Base-by-base conservation (phyloP, 2,888 invertebrate genomes). In the Thymelicus sylvestris region DNA sequence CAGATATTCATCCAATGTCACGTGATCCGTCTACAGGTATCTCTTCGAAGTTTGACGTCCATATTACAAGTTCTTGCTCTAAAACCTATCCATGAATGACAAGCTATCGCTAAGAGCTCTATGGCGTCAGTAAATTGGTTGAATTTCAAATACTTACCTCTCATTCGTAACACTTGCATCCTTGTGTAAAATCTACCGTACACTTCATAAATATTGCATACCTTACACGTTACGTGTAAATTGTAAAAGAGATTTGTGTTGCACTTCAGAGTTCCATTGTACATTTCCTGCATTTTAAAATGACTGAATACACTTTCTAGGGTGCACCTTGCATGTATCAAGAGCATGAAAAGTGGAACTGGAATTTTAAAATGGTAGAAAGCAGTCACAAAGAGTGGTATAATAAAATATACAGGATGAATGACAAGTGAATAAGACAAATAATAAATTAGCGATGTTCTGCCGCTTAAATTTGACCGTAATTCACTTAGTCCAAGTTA, bases 251-350 rank as follows among this genome's bases (percentile, higher is more conserved):
- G 55, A 55, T 55, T 55, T 55, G 55, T 24, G 31, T 59, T 59
- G 59, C 57, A 57, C 59, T n/a, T 39, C 59, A 39, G n/a, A 39
- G n/a, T 59, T n/a, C 38, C 39, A 39, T 55, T 39, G 59, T 59
- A 39, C 55, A 12, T 55, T 55, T 55, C 55, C 52, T 52, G 57
- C 57, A 31, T 38, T 50, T 57, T 57, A 59, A 59, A 59, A 39
- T 39, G 38, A 59, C 59, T 39, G 59, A 39, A 39, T n/a, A 7
- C 39, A 39, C 59, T 38, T 59, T 59, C n/a, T 7, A 13, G n/a
- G n/a, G n/a, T 31, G 31, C 31, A 31, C 31, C 31, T 31, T 31
- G 31, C n/a, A 59, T 59, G 39, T 59, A 59, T 59, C 39, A 59
- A n/a, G 8, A 38, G 59, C 5, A 39, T 59, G 59, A 59, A 59